phyloP scores from a whole-genome alignment of 2,113 vertebrate genomes.

The Condylura cristata region DNA sequence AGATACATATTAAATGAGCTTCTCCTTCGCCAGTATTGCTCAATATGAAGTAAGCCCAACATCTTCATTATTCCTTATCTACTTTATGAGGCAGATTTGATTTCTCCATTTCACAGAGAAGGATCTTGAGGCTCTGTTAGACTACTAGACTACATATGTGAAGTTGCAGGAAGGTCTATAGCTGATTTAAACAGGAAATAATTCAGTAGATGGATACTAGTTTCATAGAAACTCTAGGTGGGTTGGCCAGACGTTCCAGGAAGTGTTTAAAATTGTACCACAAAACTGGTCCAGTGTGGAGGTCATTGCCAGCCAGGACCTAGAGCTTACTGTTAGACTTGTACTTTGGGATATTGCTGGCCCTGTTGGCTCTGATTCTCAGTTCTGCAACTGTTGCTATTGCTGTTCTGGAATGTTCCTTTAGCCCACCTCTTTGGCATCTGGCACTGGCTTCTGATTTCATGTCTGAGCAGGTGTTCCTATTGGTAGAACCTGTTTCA shows the following conservation, averaged over 20 bases:
- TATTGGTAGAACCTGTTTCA: conserved; percentile 23
- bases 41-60: background rate
- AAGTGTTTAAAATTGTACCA: conserved; percentile 31
- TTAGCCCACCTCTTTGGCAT: background rate
- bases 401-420: background rate
- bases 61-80: conserved; percentile 33
- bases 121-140: background rate
- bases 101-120: conserved; percentile 40
- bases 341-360: background rate
- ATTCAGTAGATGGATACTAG: conserved; percentile 2
- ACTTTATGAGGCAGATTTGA: background rate
- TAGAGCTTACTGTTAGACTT: conserved; percentile 29
- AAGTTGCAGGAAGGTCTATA: conserved; percentile 11
- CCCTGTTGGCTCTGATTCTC: background rate
- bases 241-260: background rate
- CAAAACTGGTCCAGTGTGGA: conserved; percentile 17
- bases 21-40: conserved; percentile 15
- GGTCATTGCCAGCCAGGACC: background rate
- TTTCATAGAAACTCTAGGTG: conserved; percentile 43
- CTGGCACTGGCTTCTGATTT: background rate
- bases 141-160: conserved; percentile 20
- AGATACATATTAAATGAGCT: background rate
- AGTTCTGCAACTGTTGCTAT: too few species aligned
- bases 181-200: conserved; percentile 13
- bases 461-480: conserved; percentile 40